Evolutionary conservation across 2,113 vertebrate genomes (phyloP).

Genomic region (Syrmaticus mikado): DNA sequence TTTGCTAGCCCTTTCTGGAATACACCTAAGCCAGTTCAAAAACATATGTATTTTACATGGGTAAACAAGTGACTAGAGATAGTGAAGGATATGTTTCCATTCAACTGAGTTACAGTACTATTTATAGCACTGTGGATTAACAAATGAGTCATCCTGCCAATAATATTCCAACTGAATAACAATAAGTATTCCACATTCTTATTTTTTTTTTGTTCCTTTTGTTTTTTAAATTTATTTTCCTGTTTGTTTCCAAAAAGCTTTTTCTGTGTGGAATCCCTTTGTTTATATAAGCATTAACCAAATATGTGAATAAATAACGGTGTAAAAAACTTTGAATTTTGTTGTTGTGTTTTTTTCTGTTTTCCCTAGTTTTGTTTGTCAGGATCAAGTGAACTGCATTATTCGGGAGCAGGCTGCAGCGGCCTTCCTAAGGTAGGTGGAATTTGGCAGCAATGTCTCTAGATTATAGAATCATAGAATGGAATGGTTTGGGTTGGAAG

Average conservation of each 20-base stretch:
- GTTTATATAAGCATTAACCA: background rate
- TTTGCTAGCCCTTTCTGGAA: slow-evolving; percentile 34
- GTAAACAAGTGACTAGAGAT: slow-evolving; percentile 41
- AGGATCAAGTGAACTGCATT: background rate
- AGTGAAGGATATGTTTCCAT: slow-evolving; percentile 24
- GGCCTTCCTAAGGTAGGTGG: background rate
- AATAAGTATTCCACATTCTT: background rate
- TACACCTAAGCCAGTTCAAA: slow-evolving; percentile 14
- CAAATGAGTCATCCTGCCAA: slow-evolving; percentile 38
- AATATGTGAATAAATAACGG: slow-evolving; percentile 8
- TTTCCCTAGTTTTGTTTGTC: background rate
- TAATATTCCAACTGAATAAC: background rate
- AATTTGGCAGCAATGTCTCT: background rate
- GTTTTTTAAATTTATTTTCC: background rate
- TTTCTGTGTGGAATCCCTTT: slow-evolving; percentile 9
- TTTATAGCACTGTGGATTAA: slow-evolving; percentile 35
- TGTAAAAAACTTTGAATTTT: background rate
- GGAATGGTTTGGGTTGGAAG: too few relatives aligned
- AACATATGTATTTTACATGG: background rate
- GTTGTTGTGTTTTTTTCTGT: background rate
- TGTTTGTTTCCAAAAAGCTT: background rate
- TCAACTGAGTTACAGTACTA: slow-evolving; percentile 6
- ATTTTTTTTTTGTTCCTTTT: background rate
- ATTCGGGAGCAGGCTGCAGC: background rate
- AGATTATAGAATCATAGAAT: background rate